Conservation (phyloP, 2,113 vertebrate species). For the Epinephelus lanceolatus region DNA sequence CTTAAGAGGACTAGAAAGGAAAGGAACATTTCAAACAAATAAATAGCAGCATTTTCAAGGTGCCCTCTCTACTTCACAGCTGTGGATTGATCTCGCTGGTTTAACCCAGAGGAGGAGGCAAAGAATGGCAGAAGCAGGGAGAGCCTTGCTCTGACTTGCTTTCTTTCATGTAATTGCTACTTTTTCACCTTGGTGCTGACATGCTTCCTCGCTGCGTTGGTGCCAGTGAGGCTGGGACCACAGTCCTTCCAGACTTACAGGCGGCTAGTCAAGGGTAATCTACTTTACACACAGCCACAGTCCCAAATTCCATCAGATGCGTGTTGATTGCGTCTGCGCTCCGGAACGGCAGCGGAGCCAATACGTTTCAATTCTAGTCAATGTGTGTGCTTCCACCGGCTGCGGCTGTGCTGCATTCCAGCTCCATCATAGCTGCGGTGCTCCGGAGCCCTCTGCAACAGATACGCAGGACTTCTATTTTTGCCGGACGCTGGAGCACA, state of each 20-base stretch:
- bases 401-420: too few species aligned
- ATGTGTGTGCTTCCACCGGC: too few species aligned
- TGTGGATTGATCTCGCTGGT: slow-evolving; percentile 75
- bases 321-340: too few species aligned
- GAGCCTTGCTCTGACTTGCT: slow-evolving; percentile 49
- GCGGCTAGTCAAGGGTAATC: slow-evolving; percentile 60
- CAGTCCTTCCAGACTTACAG: slow-evolving; percentile 44
- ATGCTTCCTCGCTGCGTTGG: slow-evolving; percentile 32
- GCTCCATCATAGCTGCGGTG: too few species aligned
- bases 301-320: too few species aligned
- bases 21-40: slow-evolving; percentile 82
- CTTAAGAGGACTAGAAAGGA: slow-evolving; percentile 73
- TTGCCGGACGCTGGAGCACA: too few species aligned
- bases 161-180: slow-evolving; percentile 70
- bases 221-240: slow-evolving; percentile 39
- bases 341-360: too few species aligned
- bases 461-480: too few species aligned
- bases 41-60: slow-evolving; percentile 82
- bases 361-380: too few species aligned
- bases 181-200: slow-evolving; percentile 74
- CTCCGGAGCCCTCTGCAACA: too few species aligned
- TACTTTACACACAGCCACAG: slow-evolving; percentile 39
- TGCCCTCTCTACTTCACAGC: slow-evolving; percentile 81
- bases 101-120: slow-evolving; percentile 74
- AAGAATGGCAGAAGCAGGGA: slow-evolving; percentile 59